Evolutionary conservation across 2,797 vertebrate species (phyloP), one percentile per base, ranked within the genome.

Genomic region (Sebastes vulpes): DNA sequence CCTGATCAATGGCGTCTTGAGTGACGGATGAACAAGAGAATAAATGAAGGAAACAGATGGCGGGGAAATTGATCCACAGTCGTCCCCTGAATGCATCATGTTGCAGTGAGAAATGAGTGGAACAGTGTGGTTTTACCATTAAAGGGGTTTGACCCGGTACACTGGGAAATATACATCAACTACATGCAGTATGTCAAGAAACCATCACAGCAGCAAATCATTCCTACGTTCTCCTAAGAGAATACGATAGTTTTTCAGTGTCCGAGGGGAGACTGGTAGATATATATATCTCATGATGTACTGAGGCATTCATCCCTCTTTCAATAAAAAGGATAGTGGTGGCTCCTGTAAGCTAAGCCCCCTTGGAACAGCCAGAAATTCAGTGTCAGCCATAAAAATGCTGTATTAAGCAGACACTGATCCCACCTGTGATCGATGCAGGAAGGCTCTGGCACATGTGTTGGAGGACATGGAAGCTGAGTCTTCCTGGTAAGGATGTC

Each of bases 21-120:
- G 52, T 67, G 71, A 84, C 79, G 29, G 65, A 80, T 26, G 60
- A 83, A 65, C 20, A 25, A 59, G 26, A 65, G 38, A 56, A 82
- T 65, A 58, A 81, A 83, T 67, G 60, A 76, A n/a, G 20, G 59
- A 79, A 79, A 81, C 75, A 82, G 75, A 87, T 66, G 75, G 42
- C 1, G 11, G 5, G 57, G 71, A 31, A 75, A 85, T 35, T 35
- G 73, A 82, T 79, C 79, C 23, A 20, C 66, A 20, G 71, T 3
- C 6, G 18, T 38, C 61, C 56, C 28, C 31, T 60, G 10, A 65
- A 85, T 21, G 50, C 54, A 78, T 71, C 66, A 23, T 2, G 14
- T 2, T 9, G 28, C 48, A 38, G 53, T 23, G 67, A 67, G 23
- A 74, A 83, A 70, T 35, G 59, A 75, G 54, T n/a, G 28, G 48